Percentiles rank a stretch among this genome's conserved stretches.
phyloP scores from a whole-genome alignment of 2,888 invertebrate genomes.

The Dynastes hyllus region DNA sequence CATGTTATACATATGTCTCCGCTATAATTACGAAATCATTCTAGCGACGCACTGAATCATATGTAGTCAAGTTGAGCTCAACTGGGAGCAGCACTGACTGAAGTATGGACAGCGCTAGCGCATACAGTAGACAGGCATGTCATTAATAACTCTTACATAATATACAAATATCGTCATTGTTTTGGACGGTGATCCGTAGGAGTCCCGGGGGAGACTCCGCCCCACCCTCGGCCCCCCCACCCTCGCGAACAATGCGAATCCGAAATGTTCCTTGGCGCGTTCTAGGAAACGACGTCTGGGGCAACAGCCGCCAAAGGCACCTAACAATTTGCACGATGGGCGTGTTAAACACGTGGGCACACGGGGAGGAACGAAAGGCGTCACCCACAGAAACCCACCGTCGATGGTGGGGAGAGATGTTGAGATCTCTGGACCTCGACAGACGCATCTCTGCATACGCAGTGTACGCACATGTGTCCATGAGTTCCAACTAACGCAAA shows the following conservation, averaged over 20 bases:
- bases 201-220: conserved; percentile 62
- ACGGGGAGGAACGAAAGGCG: conserved; percentile 66
- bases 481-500: conserved; percentile 56
- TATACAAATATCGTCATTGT: conserved; percentile 63
- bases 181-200: conserved; percentile 63
- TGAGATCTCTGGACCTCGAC: conserved; percentile 63
- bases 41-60: conserved; percentile 11
- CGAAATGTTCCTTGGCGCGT: conserved; percentile 66
- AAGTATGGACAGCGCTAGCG: conserved; percentile 27
- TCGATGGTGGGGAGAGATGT: conserved; percentile 64
- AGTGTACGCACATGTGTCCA: conserved; percentile 67
- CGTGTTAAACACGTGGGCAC: conserved; percentile 69
- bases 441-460: conserved; percentile 70
- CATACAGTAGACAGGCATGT: conserved; percentile 40
- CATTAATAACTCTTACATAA: conserved; percentile 51
- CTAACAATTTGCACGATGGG: conserved; percentile 69
- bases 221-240: conserved; percentile 60
- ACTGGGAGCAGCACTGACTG: conserved; percentile 22
- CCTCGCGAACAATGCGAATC: conserved; percentile 69
- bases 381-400: conserved; percentile 52
- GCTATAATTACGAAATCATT: neutral
- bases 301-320: conserved; percentile 57
- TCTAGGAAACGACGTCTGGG: conserved; percentile 60
- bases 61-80: conserved; percentile 33
- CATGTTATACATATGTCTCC: neutral